Conservation (phyloP, 2,888 invertebrate genomes). For the Cordilura impudica region DNA sequence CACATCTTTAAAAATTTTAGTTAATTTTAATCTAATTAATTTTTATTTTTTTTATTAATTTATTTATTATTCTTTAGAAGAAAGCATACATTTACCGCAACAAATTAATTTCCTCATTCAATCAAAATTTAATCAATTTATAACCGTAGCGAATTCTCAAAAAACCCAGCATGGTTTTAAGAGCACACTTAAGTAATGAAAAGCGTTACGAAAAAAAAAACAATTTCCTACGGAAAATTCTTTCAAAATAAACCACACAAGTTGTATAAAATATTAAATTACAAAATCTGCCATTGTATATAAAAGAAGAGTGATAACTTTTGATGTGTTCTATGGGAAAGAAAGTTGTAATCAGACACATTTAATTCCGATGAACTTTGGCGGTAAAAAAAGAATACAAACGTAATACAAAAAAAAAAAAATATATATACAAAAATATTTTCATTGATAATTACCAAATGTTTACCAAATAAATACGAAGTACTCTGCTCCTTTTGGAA, state of each 20-base stretch:
- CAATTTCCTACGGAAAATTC: conserved; percentile 6
- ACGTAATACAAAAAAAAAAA: no score
- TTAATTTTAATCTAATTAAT: not conserved
- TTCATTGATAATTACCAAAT: conserved; percentile 28
- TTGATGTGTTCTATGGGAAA: conserved; percentile 13
- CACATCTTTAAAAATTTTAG: not conserved
- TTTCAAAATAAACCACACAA: conserved; percentile 43
- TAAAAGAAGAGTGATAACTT: conserved; percentile 2
- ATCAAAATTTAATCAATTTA: not conserved
- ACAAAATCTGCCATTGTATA: conserved; percentile 11
- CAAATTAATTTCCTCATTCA: conserved; percentile 41
- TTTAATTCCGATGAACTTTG: conserved; percentile 25
- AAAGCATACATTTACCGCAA: conserved; percentile 34
- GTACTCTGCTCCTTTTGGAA: conserved; percentile 38
- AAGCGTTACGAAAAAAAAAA: conserved; percentile 44
- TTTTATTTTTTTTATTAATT: not conserved
- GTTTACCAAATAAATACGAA: conserved; percentile 48
- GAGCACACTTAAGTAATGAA: conserved; percentile 26
- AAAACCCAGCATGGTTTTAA: conserved; percentile 23
- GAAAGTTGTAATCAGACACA: conserved; percentile 1
- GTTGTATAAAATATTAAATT: conserved; percentile 43
- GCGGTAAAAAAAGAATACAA: conserved; percentile 3
- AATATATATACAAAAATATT: not conserved
- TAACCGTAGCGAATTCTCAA: conserved; percentile 22
- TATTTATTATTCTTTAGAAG: no score